phyloP scores from a whole-genome alignment of 1,140 invertebrate genomes.

The Macrobrachium nipponense region DNA sequence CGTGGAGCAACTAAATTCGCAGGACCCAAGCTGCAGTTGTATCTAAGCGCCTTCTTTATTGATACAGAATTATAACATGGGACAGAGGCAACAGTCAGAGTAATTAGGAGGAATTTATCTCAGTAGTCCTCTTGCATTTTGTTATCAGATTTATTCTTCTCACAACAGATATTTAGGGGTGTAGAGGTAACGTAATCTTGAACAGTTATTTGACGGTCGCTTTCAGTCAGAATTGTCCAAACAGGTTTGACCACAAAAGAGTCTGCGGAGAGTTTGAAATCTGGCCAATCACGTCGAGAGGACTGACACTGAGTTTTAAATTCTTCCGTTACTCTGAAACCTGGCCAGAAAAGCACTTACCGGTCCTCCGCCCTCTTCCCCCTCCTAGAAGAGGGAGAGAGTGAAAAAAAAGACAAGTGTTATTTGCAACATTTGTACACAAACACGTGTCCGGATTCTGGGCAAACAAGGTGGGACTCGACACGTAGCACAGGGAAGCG shows the following conservation, averaged over 20 bases:
- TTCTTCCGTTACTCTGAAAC: conserved; percentile 17
- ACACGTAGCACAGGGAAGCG: too few species aligned
- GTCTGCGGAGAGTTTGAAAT: too few species aligned
- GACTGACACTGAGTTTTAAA: background rate
- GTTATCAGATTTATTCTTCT: too few species aligned
- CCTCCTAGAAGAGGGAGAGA: conserved; percentile 60
- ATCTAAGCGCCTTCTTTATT: conserved; percentile 12
- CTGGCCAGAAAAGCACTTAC: conserved; percentile 52
- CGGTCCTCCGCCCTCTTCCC: conserved; percentile 54
- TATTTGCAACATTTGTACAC: conserved; percentile 60
- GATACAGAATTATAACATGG: conserved; percentile 15
- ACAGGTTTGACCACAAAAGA: too few species aligned
- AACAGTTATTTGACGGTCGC: too few species aligned
- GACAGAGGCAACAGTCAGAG: conserved; percentile 27
- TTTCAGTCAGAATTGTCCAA: too few species aligned
- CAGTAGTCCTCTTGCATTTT: background rate
- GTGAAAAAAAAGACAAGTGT: conserved; percentile 55
- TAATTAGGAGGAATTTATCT: background rate
- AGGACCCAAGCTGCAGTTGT: conserved; percentile 41
- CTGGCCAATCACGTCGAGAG: too few species aligned
- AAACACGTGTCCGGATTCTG: conserved; percentile 49
- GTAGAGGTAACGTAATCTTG: too few species aligned
- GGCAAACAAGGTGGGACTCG: conserved; percentile 10
- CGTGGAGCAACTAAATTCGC: background rate
- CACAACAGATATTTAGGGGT: too few species aligned